Evolutionary conservation across 92 coral and sea anemone species (phyloP).

Genomic region (Micromussa lordhowensis): DNA sequence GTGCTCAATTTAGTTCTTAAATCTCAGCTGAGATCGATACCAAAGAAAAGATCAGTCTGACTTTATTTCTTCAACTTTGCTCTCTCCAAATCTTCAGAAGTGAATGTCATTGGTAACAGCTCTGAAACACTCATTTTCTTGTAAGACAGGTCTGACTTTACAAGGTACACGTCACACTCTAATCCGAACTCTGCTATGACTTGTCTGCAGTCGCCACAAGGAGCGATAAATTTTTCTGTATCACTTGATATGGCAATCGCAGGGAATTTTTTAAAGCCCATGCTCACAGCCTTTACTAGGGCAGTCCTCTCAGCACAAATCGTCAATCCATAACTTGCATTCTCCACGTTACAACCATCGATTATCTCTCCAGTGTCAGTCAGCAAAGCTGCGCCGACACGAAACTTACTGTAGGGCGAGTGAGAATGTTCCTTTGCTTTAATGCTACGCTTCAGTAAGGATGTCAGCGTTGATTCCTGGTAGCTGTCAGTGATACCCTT

Average conservation of each 20-base stretch:
- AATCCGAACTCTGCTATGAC: slow-evolving; percentile 94
- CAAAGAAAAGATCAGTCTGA: not conserved
- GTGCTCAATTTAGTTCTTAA: not conserved
- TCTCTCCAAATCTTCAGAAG: slow-evolving; percentile 74
- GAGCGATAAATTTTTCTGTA: slow-evolving; percentile 71
- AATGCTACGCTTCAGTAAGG: slow-evolving; percentile 45
- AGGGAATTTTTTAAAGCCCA: slow-evolving; percentile 82
- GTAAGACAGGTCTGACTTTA: slow-evolving; percentile 75
- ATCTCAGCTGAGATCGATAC: not conserved
- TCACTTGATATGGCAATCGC: slow-evolving; percentile 92
- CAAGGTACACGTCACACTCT: slow-evolving; percentile 89
- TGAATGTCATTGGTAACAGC: slow-evolving; percentile 85
- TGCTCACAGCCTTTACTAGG: slow-evolving; percentile 93
- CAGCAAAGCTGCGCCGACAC: slow-evolving; percentile 95
- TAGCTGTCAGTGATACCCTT: not conserved
- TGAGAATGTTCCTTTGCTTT: slow-evolving; percentile 87
- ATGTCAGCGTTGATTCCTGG: not conserved
- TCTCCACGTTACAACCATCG: slow-evolving; percentile 96
- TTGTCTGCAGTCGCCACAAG: slow-evolving; percentile 97
- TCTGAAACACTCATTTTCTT: slow-evolving; percentile 71
- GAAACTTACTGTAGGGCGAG: slow-evolving; percentile 94
- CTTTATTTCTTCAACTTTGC: slow-evolving; percentile 1
- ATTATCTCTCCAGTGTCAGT: slow-evolving; percentile 81
- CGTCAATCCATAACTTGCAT: slow-evolving; percentile 84
- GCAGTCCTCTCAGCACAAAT: slow-evolving; percentile 99